Conservation (phyloP, 2,888 invertebrate species). For the Sisyra terminalis region DNA sequence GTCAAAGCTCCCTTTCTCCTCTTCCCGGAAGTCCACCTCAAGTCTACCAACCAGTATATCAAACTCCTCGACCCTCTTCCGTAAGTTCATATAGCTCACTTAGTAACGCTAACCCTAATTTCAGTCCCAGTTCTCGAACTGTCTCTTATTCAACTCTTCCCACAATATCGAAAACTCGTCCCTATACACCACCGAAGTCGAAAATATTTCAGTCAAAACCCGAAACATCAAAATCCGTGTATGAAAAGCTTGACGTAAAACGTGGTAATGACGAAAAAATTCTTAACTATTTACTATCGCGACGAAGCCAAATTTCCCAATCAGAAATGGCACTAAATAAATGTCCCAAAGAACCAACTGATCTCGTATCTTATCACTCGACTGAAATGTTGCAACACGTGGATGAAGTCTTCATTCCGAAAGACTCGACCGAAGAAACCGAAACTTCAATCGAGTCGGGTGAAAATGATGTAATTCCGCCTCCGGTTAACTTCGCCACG, state of each 20-base stretch:
- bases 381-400: too few relatives aligned
- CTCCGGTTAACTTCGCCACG: constrained; percentile 31
- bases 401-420: too few relatives aligned
- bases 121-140: constrained; percentile 1
- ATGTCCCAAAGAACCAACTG: too few relatives aligned
- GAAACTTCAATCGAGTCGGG: too few relatives aligned
- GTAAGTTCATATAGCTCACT: too few relatives aligned
- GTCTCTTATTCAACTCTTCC: constrained; percentile 5
- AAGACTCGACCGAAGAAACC: too few relatives aligned
- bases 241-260: not conserved
- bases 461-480: constrained; percentile 26
- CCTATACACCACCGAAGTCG: not conserved
- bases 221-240: constrained; percentile 5
- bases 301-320: too few relatives aligned
- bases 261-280: too few relatives aligned
- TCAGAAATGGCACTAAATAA: too few relatives aligned
- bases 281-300: too few relatives aligned
- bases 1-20: constrained; percentile 14
- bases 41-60: constrained; percentile 3
- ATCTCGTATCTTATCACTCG: too few relatives aligned
- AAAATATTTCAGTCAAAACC: not conserved
- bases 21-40: constrained; percentile 9
- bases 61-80: constrained; percentile 4
- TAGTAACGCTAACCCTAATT: not conserved
- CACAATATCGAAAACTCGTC: not conserved